phyloP scores from a whole-genome alignment of 2,888 invertebrate species.

The Phaedon cochleariae region DNA sequence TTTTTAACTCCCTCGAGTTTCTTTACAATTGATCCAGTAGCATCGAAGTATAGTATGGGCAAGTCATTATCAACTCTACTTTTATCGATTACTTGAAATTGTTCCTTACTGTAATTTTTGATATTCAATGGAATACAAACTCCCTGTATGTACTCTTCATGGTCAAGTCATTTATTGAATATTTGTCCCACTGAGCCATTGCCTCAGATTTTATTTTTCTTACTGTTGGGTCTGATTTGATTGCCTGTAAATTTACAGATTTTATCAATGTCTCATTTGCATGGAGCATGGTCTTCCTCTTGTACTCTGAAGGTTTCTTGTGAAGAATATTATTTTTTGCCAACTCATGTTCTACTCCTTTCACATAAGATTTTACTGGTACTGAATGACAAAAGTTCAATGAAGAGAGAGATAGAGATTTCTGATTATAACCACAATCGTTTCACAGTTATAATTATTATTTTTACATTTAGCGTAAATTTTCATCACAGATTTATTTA shows the following conservation, averaged over 20 bases:
- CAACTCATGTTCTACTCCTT: constrained; percentile 11
- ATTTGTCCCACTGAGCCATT: constrained; percentile 12
- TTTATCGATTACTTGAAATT: constrained; percentile 19
- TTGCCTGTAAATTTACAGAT: constrained; percentile 20
- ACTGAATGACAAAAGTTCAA: constrained; percentile 12
- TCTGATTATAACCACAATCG: constrained; percentile 8
- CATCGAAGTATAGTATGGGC: constrained; percentile 39
- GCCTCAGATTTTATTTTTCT: constrained; percentile 36
- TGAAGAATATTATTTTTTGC: constrained; percentile 9
- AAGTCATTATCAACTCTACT: not conserved
- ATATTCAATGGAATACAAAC: constrained; percentile 35
- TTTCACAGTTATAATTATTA: constrained; percentile 3
- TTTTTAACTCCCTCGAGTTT: constrained; percentile 24
- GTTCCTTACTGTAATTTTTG: constrained; percentile 35
- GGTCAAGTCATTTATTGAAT: constrained; percentile 27
- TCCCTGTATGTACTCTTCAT: constrained; percentile 38
- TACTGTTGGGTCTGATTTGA: constrained; percentile 30
- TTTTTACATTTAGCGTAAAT: constrained; percentile 22
- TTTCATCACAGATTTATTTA: constrained; percentile 1
- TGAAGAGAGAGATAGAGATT: constrained; percentile 17
- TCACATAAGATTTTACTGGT: constrained; percentile 10
- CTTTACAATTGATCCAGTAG: constrained; percentile 34
- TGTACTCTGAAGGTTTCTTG: constrained; percentile 16
- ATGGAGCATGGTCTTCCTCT: constrained; percentile 6
- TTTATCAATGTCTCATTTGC: not conserved